phyloP scores from a whole-genome alignment of 2,888 invertebrate species.

The Mythimna impura region DNA sequence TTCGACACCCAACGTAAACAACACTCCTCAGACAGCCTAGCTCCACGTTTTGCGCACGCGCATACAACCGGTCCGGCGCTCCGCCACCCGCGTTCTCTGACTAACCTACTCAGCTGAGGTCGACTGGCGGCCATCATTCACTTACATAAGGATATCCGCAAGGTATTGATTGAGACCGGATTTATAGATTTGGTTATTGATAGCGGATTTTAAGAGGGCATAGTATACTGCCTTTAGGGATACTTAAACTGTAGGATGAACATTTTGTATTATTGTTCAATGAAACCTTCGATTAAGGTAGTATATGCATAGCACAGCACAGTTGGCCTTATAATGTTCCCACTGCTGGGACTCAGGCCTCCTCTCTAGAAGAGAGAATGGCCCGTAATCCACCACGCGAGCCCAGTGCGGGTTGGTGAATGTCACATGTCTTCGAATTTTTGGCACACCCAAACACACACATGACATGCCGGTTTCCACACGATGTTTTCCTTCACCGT shows the following conservation, averaged over 20 bases:
- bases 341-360: too few species aligned
- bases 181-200: slow-evolving; percentile 3
- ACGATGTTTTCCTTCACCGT: too few species aligned
- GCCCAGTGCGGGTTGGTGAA: too few species aligned
- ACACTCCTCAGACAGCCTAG: slow-evolving; percentile 34
- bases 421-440: too few species aligned
- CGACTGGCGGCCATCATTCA: slow-evolving; percentile 63
- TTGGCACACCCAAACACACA: too few species aligned
- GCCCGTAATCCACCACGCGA: too few species aligned
- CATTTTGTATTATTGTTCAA: neutral
- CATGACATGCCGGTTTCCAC: too few species aligned
- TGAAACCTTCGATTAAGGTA: too few species aligned
- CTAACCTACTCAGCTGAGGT: slow-evolving; percentile 72
- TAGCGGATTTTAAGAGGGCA: slow-evolving; percentile 1
- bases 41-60: slow-evolving; percentile 43
- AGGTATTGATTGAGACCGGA: slow-evolving; percentile 18
- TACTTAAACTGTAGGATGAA: too few species aligned
- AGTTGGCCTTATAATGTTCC: too few species aligned
- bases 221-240: slow-evolving; percentile 14
- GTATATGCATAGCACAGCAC: too few species aligned
- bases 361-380: too few species aligned
- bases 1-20: slow-evolving; percentile 41
- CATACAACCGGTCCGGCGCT: slow-evolving; percentile 54
- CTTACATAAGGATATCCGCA: slow-evolving; percentile 50
- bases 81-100: slow-evolving; percentile 71